Conservation (phyloP, 2,797 vertebrate genomes). For the Sebastes matsubarae region DNA sequence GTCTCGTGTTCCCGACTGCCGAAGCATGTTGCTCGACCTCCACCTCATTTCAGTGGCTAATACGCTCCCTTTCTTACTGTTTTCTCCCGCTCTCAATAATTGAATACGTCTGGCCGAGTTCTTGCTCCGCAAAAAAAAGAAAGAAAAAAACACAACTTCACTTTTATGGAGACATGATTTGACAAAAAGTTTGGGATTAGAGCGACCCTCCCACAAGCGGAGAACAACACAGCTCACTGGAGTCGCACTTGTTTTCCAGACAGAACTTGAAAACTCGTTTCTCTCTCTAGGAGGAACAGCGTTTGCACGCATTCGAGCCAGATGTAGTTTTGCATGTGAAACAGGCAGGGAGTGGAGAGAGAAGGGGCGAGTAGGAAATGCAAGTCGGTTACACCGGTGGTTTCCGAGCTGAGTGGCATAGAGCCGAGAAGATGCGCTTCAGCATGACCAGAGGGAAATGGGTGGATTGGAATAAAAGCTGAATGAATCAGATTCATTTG, state of each 20-base stretch:
- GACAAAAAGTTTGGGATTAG: constrained; percentile 66
- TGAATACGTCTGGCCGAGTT: constrained; percentile 55
- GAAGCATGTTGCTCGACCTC: constrained; percentile 36
- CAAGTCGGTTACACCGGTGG: neutral
- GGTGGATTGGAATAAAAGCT: neutral
- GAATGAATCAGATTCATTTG: constrained; percentile 21
- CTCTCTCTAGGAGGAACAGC: constrained; percentile 11
- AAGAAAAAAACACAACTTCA: constrained; percentile 66
- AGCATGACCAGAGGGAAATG: neutral
- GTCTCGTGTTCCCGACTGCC: constrained; percentile 26
- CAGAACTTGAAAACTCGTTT: constrained; percentile 19
- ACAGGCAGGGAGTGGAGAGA: constrained; percentile 9
- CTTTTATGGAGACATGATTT: constrained; percentile 71
- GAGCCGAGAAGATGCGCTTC: neutral
- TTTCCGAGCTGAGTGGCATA: neutral
- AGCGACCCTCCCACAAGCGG: constrained; percentile 15
- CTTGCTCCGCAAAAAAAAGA: constrained; percentile 33
- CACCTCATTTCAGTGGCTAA: constrained; percentile 60
- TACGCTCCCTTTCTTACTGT: constrained; percentile 35
- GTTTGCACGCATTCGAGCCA: constrained; percentile 29
- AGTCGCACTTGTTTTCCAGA: constrained; percentile 52
- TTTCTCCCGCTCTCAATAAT: constrained; percentile 68
- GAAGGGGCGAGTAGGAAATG: constrained; percentile 23
- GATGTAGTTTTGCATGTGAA: constrained; percentile 46
- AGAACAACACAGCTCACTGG: constrained; percentile 47